Evolutionary conservation across 2,113 vertebrate species (phyloP).

Genomic region (Megalops atlanticus): DNA sequence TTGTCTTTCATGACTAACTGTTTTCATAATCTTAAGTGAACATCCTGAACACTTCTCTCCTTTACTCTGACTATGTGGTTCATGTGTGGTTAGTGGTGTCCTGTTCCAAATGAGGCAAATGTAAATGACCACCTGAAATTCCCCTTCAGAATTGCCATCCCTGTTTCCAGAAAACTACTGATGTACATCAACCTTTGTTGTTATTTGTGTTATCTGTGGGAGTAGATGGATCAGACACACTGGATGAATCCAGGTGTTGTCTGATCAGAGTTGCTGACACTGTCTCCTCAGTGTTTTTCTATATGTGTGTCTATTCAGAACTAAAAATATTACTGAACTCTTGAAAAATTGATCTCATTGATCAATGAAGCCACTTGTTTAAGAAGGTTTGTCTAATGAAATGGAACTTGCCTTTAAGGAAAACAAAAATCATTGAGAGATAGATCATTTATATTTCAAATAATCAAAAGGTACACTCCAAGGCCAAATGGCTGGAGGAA

Average conservation of each 20-base stretch:
- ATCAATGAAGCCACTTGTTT: constrained; percentile 25
- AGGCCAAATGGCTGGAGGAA: constrained; percentile 30
- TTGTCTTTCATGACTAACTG: constrained; percentile 68
- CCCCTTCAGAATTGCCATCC: too few species aligned
- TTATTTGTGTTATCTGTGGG: too few species aligned
- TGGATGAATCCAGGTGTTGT: background rate
- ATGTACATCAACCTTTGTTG: too few species aligned
- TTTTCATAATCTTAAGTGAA: constrained; percentile 69
- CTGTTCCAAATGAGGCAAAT: background rate
- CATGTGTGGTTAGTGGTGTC: too few species aligned
- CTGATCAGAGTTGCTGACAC: background rate
- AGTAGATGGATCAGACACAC: too few species aligned
- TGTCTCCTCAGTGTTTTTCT: background rate
- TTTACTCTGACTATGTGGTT: too few species aligned
- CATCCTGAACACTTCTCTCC: constrained; percentile 57
- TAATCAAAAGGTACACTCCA: constrained; percentile 28
- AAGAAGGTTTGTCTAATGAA: constrained; percentile 26
- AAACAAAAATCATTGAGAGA: constrained; percentile 2
- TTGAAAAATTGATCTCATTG: background rate
- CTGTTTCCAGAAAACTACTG: too few species aligned
- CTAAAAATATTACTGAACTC: background rate
- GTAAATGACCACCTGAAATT: too few species aligned
- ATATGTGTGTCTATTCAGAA: background rate
- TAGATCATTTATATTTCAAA: constrained; percentile 25
- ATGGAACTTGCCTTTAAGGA: constrained; percentile 8